Percentiles rank a stretch among this genome's conserved stretches.
Conservation (phyloP, 2,113 vertebrate genomes). For the Elachura formosa region DNA sequence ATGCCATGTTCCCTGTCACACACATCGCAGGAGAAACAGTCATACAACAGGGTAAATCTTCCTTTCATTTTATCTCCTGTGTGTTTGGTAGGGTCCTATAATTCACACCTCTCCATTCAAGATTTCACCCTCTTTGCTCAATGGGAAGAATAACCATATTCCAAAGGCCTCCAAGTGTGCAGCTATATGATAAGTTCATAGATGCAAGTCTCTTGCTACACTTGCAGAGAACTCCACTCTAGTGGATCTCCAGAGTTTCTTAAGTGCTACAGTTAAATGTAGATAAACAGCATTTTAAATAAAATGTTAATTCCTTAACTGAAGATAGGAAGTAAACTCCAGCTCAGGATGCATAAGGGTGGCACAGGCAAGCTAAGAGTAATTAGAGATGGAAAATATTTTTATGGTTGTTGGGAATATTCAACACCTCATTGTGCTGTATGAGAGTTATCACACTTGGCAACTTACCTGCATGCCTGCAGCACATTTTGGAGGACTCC, state of each 20-base stretch:
- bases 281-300: background rate
- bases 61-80: background rate
- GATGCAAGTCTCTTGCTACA: background rate
- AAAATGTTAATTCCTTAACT: background rate
- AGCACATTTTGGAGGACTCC: background rate
- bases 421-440: constrained; percentile 13
- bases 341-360: background rate
- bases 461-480: constrained; percentile 36
- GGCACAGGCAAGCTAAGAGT: background rate
- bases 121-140: background rate
- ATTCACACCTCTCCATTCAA: background rate
- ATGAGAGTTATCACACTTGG: constrained; percentile 6
- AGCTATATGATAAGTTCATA: background rate
- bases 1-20: constrained; percentile 96
- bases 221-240: background rate
- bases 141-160: background rate
- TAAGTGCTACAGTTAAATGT: background rate
- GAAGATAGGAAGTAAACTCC: background rate
- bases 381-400: constrained; percentile 48
- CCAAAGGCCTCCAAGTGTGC: background rate
- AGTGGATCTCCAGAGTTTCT: background rate
- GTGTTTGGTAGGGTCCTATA: background rate
- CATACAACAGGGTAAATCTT: constrained; percentile 88
- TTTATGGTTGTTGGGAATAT: constrained; percentile 27
- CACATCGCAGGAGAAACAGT: constrained; percentile 96